Base-by-base conservation (phyloP, 2,888 invertebrate genomes). In the Calliphora vomitoria region DNA sequence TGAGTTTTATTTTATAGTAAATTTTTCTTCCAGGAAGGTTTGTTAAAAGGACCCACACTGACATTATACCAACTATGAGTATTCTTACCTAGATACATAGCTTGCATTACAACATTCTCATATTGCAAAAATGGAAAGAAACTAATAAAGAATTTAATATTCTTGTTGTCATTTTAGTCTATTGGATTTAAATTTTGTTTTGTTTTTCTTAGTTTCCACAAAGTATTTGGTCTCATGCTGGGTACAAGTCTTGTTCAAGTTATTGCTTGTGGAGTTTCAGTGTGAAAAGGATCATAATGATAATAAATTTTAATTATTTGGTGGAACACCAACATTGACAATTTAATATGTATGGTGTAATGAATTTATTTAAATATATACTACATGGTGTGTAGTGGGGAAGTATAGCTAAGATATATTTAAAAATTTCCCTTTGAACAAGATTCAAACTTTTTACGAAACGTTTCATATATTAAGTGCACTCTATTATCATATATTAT, bases 11-110 rank as follows among this genome's bases (percentile, higher is more conserved):
- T 58, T 68, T 58, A 55, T 44, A 10, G 11, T 5, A n/a, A n/a
- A 0, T 15, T 8, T 68, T 18, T 69, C 4, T 79, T 84, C 79
- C n/a, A 68, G 25, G 84, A 80, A 80, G n/a, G 5, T 6, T 35
- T 11, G 44, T 44, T 44, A 62, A 53, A 80, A 80, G 53, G 71
- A 72, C 62, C 80, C 71, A 41, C 71, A 53, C 62, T 20, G 31
- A 18, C 35, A 60, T n/a, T n/a, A n/a, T n/a, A n/a, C n/a, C n/a
- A n/a, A n/a, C n/a, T n/a, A n/a, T n/a, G n/a, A n/a, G n/a, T n/a
- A n/a, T 38, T 20, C 8, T 58, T 25, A 25, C 25, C 15, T 25
- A 58, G 25, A 10, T 8, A 8, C 3, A 25, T 18, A 66, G 1
- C 41, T n/a, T 38, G 15, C 13, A 18, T 64, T 47, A 13, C 5